Percentiles rank a stretch among this genome's conserved stretches.
Conservation (phyloP, 2,797 vertebrate species). For the Eospalax fontanierii region DNA sequence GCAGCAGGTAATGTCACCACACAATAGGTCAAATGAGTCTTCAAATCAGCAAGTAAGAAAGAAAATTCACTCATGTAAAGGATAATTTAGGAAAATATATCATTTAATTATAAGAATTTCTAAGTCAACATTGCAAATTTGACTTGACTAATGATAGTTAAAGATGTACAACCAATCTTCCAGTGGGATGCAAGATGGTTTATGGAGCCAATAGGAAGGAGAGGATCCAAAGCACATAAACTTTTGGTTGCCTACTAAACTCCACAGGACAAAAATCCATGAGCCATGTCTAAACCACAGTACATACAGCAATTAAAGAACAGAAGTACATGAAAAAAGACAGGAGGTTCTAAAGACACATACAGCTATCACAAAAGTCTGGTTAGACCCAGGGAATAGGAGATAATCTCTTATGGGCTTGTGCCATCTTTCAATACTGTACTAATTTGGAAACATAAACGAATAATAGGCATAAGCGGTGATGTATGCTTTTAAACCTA, state of each 20-base stretch:
- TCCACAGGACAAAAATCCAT: neutral
- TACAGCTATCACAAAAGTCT: neutral
- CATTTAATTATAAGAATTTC: neutral
- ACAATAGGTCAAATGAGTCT: neutral
- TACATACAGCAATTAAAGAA: too few species aligned
- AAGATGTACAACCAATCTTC: neutral
- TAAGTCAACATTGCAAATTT: neutral
- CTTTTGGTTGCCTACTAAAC: neutral
- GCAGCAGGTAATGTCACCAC: neutral
- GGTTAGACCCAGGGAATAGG: neutral
- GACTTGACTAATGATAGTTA: neutral
- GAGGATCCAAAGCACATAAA: neutral
- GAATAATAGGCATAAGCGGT: too few species aligned
- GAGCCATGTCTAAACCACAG: neutral
- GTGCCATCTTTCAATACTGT: too few species aligned
- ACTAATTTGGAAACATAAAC: too few species aligned
- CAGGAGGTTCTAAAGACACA: too few species aligned
- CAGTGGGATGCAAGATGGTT: neutral
- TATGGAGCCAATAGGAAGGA: neutral
- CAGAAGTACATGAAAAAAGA: too few species aligned
- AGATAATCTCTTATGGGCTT: too few species aligned
- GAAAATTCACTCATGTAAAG: neutral
- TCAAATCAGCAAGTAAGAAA: neutral
- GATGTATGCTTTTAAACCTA: too few species aligned
- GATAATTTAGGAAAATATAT: neutral